Evolutionary conservation across 1,140 invertebrate genomes (phyloP).

Genomic region (Panagrolaimus sp.): DNA sequence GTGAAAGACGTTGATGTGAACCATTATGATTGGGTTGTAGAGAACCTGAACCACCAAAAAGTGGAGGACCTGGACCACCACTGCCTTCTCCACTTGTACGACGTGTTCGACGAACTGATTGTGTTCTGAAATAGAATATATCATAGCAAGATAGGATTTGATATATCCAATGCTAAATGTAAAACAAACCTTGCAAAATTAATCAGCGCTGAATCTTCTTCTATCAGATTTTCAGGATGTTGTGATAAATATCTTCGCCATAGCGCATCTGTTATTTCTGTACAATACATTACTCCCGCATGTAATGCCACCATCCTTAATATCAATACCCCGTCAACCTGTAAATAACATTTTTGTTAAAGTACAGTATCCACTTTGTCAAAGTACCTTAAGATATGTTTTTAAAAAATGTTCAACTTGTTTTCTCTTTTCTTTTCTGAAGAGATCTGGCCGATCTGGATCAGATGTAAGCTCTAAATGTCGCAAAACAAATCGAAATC

Average conservation of each 20-base stretch:
- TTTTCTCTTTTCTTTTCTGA: conserved; percentile 56
- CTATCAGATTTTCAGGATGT: conserved; percentile 57
- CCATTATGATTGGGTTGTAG: conserved; percentile 48
- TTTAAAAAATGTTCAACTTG: conserved; percentile 57
- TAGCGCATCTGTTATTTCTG: conserved; percentile 57
- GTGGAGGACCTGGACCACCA: conserved; percentile 25
- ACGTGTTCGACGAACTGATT: conserved; percentile 37
- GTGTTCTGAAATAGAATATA: conserved; percentile 32
- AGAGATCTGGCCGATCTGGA: conserved; percentile 55
- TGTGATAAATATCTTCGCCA: conserved; percentile 57
- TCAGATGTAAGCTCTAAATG: conserved; percentile 57
- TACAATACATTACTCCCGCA: conserved; percentile 58
- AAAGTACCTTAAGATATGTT: conserved; percentile 55
- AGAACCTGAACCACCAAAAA: conserved; percentile 30
- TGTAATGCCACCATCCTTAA: conserved; percentile 56
- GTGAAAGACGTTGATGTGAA: conserved; percentile 46
- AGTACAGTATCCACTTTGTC: conserved; percentile 5
- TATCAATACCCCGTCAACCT: conserved; percentile 56
- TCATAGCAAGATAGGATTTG: conserved; percentile 9
- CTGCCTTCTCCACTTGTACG: conserved; percentile 32
- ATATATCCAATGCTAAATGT: not conserved
- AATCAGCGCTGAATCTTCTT: conserved; percentile 57
- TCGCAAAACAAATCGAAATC: conserved; percentile 54
- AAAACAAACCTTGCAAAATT: conserved; percentile 52
- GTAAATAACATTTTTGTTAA: conserved; percentile 13